A percentile compares a stretch with the other conserved stretches of the same genome.
Conservation (phyloP, 2,888 invertebrate genomes). For the Teleiodes luculella region DNA sequence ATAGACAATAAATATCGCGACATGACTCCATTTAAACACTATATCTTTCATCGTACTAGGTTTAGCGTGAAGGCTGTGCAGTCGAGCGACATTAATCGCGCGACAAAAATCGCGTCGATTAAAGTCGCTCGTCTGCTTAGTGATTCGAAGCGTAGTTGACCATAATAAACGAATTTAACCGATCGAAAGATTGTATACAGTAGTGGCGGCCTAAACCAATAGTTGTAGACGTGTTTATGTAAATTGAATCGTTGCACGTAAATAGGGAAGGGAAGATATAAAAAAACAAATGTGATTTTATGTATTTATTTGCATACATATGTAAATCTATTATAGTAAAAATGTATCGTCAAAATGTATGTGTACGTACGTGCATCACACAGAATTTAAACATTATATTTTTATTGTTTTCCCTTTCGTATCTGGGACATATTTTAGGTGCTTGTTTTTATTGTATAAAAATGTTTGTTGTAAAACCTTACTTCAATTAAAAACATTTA, state of each 20-base stretch:
- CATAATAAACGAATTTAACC: constrained; percentile 35
- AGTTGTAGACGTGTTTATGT: constrained; percentile 23
- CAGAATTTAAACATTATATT: too few relatives aligned
- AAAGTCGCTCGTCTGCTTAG: neutral
- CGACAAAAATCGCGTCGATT: too few relatives aligned
- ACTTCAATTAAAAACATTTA: too few relatives aligned
- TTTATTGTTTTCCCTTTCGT: too few relatives aligned
- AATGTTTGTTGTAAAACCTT: too few relatives aligned
- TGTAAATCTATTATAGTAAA: too few relatives aligned
- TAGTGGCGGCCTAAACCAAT: constrained; percentile 37
- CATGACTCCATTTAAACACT: neutral
- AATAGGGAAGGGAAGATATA: neutral
- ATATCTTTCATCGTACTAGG: constrained; percentile 2
- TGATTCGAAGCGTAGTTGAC: constrained; percentile 2
- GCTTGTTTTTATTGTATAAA: too few relatives aligned
- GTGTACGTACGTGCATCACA: too few relatives aligned
- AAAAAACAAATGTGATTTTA: too few relatives aligned
- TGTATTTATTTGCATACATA: too few relatives aligned
- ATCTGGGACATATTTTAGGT: too few relatives aligned
- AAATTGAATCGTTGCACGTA: neutral
- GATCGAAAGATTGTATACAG: constrained; percentile 24
- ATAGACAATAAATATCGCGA: constrained; percentile 4
- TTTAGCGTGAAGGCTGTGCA: neutral
- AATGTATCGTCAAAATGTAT: too few relatives aligned
- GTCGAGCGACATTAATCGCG: neutral